Conservation (phyloP, 2,888 invertebrate species). For the Noctua pronuba region DNA sequence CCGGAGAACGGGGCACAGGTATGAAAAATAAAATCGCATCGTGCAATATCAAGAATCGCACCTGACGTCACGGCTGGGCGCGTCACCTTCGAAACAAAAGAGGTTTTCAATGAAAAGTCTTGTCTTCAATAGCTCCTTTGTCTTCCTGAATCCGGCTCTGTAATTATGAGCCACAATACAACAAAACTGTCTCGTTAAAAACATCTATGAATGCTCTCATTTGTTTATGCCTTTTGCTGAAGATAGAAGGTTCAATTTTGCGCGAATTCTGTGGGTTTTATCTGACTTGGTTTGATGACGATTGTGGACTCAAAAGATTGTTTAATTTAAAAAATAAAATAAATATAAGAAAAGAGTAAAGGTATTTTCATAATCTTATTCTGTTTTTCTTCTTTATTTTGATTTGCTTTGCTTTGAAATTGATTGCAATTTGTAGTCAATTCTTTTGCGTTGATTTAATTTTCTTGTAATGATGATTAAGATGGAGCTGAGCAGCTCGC, state of each 20-base stretch:
- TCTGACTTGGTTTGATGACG: neutral
- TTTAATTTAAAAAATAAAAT: neutral
- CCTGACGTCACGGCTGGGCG: constrained; percentile 1
- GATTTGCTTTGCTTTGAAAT: neutral
- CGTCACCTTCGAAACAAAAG: constrained; percentile 42
- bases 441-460: neutral
- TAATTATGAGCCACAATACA: constrained; percentile 57
- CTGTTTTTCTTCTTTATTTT: neutral
- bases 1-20: neutral
- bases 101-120: constrained; percentile 36
- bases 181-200: constrained; percentile 52
- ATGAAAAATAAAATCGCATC: neutral
- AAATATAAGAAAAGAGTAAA: neutral
- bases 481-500: neutral
- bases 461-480: neutral
- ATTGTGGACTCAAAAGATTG: neutral
- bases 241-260: neutral
- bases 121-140: constrained; percentile 45
- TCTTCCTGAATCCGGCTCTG: constrained; percentile 47
- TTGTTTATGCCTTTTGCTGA: constrained; percentile 4
- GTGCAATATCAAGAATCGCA: neutral
- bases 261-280: neutral
- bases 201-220: constrained; percentile 22
- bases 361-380: neutral
- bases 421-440: neutral